Percentiles rank a stretch among this genome's conserved stretches.
phyloP scores from a whole-genome alignment of 2,797 vertebrate genomes.

The Falco rusticolus region DNA sequence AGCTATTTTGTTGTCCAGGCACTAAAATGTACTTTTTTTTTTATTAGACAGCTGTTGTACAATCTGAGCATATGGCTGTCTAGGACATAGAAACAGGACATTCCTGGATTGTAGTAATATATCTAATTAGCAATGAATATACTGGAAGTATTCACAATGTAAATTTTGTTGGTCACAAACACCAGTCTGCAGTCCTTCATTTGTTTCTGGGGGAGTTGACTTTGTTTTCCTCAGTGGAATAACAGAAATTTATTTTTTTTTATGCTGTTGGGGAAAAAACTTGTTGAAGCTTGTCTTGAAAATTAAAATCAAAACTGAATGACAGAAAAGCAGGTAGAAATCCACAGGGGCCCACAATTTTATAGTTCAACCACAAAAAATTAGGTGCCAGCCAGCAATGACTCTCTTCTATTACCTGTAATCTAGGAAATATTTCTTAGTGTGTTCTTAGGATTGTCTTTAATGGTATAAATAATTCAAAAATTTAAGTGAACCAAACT shows the following conservation, averaged over 20 bases:
- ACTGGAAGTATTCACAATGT: not conserved
- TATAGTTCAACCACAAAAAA: not conserved
- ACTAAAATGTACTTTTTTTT: not conserved
- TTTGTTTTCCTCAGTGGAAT: not conserved
- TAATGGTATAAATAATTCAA: not conserved
- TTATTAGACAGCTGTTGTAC: not conserved
- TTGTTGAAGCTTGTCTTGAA: not conserved
- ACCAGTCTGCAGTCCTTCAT: not conserved
- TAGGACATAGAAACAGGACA: not conserved
- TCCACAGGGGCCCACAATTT: not conserved
- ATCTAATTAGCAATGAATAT: not conserved
- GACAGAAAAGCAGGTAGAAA: not conserved
- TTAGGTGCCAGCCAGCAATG: not conserved
- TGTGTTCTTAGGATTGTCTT: not conserved
- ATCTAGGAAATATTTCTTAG: not conserved
- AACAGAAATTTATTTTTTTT: not conserved
- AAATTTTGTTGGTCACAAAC: not conserved
- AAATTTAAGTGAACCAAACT: not conserved
- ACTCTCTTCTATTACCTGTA: not conserved
- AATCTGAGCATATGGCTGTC: not conserved
- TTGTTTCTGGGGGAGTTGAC: not conserved
- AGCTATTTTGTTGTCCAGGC: not conserved
- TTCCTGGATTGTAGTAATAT: not conserved
- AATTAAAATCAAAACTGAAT: not conserved
- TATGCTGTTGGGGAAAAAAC: rapidly evolving